phyloP scores from a whole-genome alignment of 2,888 invertebrate genomes.

The Pseudococcus viburni region DNA sequence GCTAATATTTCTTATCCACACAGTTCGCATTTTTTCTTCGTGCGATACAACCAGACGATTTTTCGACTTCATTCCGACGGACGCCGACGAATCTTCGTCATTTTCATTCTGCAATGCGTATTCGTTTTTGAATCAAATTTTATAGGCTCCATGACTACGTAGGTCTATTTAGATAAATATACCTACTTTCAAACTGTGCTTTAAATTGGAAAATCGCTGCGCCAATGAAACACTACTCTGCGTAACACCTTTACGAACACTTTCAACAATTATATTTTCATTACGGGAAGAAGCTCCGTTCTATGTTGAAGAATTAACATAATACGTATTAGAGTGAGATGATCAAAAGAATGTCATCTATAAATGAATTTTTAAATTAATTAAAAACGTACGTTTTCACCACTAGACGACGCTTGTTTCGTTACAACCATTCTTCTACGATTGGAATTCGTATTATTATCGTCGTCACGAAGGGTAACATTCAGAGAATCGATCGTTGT shows the following conservation, averaged over 20 bases:
- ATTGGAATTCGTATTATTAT: constrained; percentile 9
- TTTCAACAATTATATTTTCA: constrained; percentile 61
- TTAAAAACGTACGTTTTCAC: constrained; percentile 21
- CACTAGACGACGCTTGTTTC: neutral
- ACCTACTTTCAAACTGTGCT: neutral
- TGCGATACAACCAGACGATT: constrained; percentile 1
- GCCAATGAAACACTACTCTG: constrained; percentile 62
- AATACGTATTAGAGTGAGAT: neutral
- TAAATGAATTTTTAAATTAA: neutral
- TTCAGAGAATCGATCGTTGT: neutral
- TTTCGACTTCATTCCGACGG: neutral
- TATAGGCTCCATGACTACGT: neutral
- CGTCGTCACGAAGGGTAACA: constrained; percentile 13
- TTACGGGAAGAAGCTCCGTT: neutral
- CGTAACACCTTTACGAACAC: constrained; percentile 62
- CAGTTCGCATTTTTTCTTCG: constrained; percentile 32
- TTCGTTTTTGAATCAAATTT: neutral
- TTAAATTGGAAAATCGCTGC: constrained; percentile 59
- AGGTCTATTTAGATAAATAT: neutral
- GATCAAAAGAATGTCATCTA: neutral
- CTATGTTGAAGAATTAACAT: neutral
- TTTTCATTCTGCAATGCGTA: neutral
- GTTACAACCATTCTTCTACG: constrained; percentile 53
- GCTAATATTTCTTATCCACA: constrained; percentile 6
- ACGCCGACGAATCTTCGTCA: neutral